Conservation (phyloP, 2,888 invertebrate genomes). For the Aporophyla lueneburgensis region DNA sequence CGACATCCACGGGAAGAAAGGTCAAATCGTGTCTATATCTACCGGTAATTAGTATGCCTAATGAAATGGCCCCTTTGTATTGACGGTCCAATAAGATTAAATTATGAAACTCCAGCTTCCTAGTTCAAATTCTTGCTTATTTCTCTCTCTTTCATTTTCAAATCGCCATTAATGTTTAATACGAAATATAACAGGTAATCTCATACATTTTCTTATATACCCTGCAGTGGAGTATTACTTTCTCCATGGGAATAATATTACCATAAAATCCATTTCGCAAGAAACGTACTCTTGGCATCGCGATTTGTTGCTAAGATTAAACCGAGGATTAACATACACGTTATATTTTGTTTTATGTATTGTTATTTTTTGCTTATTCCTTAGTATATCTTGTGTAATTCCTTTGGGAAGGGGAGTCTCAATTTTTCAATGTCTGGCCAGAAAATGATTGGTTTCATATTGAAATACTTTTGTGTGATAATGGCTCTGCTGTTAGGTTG, state of each 20-base stretch:
- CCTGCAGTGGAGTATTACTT: constrained; percentile 75
- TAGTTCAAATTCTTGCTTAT: neutral
- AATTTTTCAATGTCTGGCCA: constrained; percentile 63
- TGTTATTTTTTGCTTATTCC: constrained; percentile 47
- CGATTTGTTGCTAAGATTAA: constrained; percentile 87
- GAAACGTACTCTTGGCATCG: constrained; percentile 73
- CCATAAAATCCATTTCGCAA: constrained; percentile 80
- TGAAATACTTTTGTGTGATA: constrained; percentile 25
- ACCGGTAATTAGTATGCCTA: too few species aligned
- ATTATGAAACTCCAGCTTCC: too few species aligned
- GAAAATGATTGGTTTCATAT: constrained; percentile 51
- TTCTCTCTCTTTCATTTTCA: constrained; percentile 27
- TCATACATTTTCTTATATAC: constrained; percentile 75
- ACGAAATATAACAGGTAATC: constrained; percentile 71
- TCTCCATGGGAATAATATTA: constrained; percentile 82
- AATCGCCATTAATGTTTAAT: constrained; percentile 61
- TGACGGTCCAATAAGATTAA: too few species aligned
- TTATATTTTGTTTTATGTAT: constrained; percentile 71
- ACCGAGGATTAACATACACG: constrained; percentile 77
- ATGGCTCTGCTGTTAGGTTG: constrained; percentile 13
- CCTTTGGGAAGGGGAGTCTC: constrained; percentile 51
- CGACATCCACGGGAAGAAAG: too few species aligned
- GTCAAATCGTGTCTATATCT: too few species aligned
- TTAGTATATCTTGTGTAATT: constrained; percentile 39
- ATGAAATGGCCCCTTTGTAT: too few species aligned